Evolutionary conservation across 2,797 vertebrate genomes (phyloP).

Genomic region (Brachyrhaphis roseni): DNA sequence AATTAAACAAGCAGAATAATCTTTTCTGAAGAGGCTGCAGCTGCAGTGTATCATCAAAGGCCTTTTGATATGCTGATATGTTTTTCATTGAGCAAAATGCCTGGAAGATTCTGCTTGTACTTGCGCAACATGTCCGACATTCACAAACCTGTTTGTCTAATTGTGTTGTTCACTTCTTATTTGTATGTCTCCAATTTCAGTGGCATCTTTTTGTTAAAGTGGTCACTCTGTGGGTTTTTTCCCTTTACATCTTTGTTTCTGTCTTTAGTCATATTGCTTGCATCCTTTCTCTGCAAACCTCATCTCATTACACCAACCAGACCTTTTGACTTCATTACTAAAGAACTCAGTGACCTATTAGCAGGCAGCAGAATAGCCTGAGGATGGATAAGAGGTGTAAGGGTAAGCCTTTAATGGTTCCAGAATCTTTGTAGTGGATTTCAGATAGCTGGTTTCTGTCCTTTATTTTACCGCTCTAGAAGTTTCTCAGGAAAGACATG

Average conservation of each 20-base stretch:
- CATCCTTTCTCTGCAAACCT: slow-evolving; percentile 14
- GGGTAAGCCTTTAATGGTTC: slow-evolving; percentile 35
- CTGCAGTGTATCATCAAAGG: slow-evolving; percentile 72
- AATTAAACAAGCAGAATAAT: slow-evolving; percentile 64
- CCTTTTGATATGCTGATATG: slow-evolving; percentile 78
- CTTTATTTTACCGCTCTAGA: slow-evolving; percentile 16
- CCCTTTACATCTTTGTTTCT: neutral
- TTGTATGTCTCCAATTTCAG: neutral
- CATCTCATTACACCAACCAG: slow-evolving; percentile 34
- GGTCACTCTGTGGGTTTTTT: neutral
- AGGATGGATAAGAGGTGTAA: slow-evolving; percentile 35
- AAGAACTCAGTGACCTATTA: slow-evolving; percentile 44
- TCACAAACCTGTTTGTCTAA: slow-evolving; percentile 26
- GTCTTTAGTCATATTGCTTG: neutral
- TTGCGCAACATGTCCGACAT: slow-evolving; percentile 30
- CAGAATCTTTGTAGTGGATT: slow-evolving; percentile 44
- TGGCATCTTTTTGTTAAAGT: neutral
- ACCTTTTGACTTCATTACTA: slow-evolving; percentile 44
- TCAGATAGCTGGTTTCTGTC: slow-evolving; percentile 40
- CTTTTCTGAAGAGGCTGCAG: slow-evolving; percentile 67
- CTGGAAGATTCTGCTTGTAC: slow-evolving; percentile 40
- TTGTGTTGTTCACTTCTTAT: neutral
- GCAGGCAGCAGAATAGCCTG: slow-evolving; percentile 27
- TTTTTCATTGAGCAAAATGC: slow-evolving; percentile 60
- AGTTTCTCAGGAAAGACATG: slow-evolving; percentile 26